These are phyloP conservation scores for Hemicordylus capensis DNA, from an alignment of 2,113 vertebrate genomes.

Conservation along the genomic window DNA sequence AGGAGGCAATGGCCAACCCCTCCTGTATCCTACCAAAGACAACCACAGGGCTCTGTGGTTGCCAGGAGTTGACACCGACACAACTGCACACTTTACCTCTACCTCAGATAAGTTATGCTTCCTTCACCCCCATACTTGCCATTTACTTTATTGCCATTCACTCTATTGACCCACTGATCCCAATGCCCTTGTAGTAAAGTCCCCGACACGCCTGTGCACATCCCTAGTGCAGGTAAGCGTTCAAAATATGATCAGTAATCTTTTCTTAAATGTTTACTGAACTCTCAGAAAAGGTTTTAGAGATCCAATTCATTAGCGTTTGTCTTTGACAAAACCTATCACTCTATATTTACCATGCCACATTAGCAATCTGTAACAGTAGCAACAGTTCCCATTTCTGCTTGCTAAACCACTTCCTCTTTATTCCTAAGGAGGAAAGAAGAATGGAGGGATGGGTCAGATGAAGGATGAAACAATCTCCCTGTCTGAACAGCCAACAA, in stretches of 20 bases:
- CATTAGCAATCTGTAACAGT: not conserved
- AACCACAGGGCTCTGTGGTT: no score
- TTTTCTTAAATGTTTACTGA: not conserved
- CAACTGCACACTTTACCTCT: no score
- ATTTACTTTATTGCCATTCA: no score
- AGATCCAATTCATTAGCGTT: not conserved
- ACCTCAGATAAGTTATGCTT: no score
- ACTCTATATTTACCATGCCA: not conserved
- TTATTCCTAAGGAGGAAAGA: not conserved
- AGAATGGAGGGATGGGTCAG: accelerated
- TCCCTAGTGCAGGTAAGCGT: not conserved
- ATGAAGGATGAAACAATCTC: not conserved
- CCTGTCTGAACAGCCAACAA: not conserved
- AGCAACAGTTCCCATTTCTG: accelerated
- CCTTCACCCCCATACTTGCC: no score
- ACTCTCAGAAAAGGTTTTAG: not conserved
- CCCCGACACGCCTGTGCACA: no score
- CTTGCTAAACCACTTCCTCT: not conserved
- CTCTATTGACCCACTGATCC: no score
- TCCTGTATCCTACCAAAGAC: no score
- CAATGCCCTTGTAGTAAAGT: no score
- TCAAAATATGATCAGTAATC: not conserved
- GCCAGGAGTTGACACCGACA: no score
- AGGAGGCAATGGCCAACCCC: no score
- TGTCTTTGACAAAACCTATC: not conserved